Evolutionary conservation across 1,140 invertebrate genomes (phyloP).

Genomic region (Euwallacea fornicatus): DNA sequence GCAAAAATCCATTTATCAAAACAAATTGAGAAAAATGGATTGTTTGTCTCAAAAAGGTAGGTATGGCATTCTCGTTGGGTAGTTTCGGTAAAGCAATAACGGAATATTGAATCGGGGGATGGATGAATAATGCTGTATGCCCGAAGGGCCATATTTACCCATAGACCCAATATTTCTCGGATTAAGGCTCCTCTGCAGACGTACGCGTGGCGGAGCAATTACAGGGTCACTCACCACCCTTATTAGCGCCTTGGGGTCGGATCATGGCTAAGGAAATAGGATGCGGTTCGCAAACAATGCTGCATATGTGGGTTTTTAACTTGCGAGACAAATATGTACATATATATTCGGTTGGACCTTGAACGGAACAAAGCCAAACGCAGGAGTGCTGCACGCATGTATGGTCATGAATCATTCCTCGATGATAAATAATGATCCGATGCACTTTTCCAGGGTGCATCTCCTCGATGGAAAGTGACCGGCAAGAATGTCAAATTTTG

Average conservation of each 20-base stretch:
- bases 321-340: too few species aligned
- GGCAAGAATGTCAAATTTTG: too few species aligned
- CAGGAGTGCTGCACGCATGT: too few species aligned
- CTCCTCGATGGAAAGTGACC: too few species aligned
- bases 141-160: constrained; percentile 16
- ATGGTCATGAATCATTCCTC: too few species aligned
- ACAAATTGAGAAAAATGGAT: constrained; percentile 5
- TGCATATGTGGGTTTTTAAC: too few species aligned
- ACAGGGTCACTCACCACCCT: constrained; percentile 25
- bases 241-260: constrained; percentile 17
- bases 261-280: background rate
- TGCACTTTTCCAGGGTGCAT: too few species aligned
- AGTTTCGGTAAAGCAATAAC: constrained; percentile 1
- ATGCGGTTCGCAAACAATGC: too few species aligned
- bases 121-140: background rate
- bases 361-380: too few species aligned
- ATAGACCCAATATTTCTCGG: constrained; percentile 30
- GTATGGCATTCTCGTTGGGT: background rate
- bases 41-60: background rate
- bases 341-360: too few species aligned
- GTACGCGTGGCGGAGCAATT: constrained; percentile 24
- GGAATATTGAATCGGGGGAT: background rate
- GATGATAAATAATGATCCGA: too few species aligned
- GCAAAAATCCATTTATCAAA: constrained; percentile 8
- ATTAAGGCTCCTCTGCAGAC: constrained; percentile 21